Evolutionary conservation across 2,888 invertebrate species (phyloP).

Genomic region (Drosophila acutilabella): DNA sequence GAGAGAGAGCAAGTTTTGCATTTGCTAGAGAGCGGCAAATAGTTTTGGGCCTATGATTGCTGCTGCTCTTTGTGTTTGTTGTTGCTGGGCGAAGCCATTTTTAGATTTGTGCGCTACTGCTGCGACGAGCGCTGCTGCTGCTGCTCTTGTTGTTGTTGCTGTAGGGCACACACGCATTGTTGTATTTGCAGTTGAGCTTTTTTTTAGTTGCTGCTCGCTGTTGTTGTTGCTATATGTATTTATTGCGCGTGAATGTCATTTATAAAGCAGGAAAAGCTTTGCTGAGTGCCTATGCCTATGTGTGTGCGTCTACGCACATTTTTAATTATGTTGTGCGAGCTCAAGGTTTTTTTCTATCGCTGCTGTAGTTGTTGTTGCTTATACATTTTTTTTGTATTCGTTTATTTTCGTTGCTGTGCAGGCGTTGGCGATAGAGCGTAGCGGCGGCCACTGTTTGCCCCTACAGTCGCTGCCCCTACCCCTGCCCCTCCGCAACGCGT

Average conservation of each 20-base stretch:
- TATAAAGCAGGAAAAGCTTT: conserved; percentile 72
- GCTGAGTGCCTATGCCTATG: conserved; percentile 12
- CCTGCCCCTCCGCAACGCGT: conserved; percentile 6
- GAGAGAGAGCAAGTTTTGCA: conserved; percentile 41
- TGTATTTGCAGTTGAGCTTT: conserved; percentile 75
- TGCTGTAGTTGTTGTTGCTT: conserved; percentile 13
- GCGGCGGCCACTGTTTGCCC: conserved; percentile 35
- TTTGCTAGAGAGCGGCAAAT: conserved; percentile 24
- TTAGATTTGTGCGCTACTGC: conserved; percentile 13
- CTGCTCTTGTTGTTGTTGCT: conserved; percentile 34
- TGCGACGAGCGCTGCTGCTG: conserved; percentile 9
- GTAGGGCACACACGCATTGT: conserved; percentile 51
- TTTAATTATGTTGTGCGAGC: conserved; percentile 81
- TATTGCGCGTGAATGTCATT: conserved; percentile 79
- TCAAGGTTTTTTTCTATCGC: conserved; percentile 77
- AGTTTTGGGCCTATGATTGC: conserved; percentile 27
- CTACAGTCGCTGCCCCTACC: not conserved
- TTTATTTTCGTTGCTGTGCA: conserved; percentile 71
- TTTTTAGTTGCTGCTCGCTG: conserved; percentile 15
- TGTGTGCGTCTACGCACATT: conserved; percentile 74
- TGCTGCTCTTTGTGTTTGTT: not conserved
- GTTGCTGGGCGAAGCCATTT: conserved; percentile 20
- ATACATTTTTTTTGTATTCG: conserved; percentile 22
- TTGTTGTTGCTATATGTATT: conserved; percentile 46
- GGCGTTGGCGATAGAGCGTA: conserved; percentile 62